Percentiles rank a stretch among this genome's conserved stretches.
Evolutionary conservation across 2,113 vertebrate species (phyloP).

Genomic region (Nothocercus nigrocapillus): DNA sequence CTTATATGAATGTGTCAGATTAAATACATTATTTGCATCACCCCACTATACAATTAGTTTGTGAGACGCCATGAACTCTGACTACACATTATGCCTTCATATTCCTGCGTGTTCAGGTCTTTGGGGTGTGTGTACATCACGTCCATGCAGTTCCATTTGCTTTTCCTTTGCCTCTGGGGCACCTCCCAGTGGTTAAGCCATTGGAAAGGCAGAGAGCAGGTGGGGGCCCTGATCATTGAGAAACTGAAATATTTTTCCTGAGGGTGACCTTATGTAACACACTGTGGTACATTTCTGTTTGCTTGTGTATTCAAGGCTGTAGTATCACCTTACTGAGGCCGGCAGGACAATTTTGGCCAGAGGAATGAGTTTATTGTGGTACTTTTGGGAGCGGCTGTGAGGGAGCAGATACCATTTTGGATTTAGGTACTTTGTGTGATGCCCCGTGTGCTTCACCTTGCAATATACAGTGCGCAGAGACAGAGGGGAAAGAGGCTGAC

Average conservation of each 20-base stretch:
- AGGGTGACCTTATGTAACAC: not conserved
- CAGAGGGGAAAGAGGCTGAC: not conserved
- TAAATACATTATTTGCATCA: not conserved
- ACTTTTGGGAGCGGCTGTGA: not conserved
- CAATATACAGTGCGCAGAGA: not conserved
- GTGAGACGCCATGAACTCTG: not conserved
- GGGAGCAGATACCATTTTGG: not conserved
- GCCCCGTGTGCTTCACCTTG: conserved; percentile 1
- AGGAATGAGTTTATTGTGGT: not conserved
- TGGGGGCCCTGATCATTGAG: not conserved
- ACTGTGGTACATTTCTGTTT: not conserved
- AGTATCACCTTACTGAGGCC: not conserved
- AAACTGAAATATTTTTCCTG: not conserved
- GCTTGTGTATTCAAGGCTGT: not conserved
- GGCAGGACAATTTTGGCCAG: not conserved
- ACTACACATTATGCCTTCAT: not conserved
- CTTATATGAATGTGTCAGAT: not conserved
- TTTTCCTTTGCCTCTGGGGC: not conserved
- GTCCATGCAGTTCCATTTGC: not conserved
- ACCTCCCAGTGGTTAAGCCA: not conserved
- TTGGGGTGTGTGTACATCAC: not conserved
- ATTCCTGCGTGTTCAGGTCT: not conserved
- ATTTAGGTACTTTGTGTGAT: fast-evolving
- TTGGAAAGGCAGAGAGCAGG: not conserved
- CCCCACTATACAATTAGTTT: not conserved